Percentiles rank a stretch among this genome's conserved stretches.
Evolutionary conservation across 2,113 vertebrate species (phyloP).

Genomic region (Catharus fuscescens): DNA sequence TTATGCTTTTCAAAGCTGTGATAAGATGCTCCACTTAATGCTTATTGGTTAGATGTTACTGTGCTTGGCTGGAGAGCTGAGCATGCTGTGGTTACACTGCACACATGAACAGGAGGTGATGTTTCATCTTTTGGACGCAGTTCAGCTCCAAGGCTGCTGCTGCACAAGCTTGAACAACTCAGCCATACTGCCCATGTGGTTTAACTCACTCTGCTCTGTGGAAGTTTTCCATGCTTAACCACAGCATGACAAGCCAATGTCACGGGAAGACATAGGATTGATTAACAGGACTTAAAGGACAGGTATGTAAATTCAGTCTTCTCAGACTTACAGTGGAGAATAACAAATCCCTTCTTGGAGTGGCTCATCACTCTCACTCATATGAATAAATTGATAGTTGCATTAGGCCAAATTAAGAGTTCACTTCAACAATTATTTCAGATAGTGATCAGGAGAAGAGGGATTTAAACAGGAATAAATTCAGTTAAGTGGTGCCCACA

Average conservation of each 20-base stretch:
- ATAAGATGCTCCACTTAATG: neutral
- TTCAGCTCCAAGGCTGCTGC: neutral
- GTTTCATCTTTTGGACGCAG: rapidly evolving
- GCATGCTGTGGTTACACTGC: neutral
- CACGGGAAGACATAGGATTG: neutral
- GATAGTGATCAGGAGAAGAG: neutral
- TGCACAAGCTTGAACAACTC: neutral
- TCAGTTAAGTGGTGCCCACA: neutral
- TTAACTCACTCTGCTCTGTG: neutral
- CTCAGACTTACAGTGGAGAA: neutral
- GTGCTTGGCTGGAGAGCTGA: neutral
- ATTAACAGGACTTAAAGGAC: neutral
- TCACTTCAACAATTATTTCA: neutral
- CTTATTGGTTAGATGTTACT: neutral
- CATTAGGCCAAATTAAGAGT: neutral
- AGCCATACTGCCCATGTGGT: neutral
- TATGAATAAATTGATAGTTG: neutral
- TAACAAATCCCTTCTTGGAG: neutral
- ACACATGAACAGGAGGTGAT: rapidly evolving
- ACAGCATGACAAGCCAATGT: neutral
- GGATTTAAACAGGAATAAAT: neutral
- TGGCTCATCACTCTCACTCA: neutral
- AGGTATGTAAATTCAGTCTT: neutral
- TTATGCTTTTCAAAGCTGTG: neutral
- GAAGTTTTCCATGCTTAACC: neutral